These are phyloP conservation scores for Trachelipus rathkii DNA, from an alignment of 1,140 invertebrate genomes.

Conservation along the genomic window DNA sequence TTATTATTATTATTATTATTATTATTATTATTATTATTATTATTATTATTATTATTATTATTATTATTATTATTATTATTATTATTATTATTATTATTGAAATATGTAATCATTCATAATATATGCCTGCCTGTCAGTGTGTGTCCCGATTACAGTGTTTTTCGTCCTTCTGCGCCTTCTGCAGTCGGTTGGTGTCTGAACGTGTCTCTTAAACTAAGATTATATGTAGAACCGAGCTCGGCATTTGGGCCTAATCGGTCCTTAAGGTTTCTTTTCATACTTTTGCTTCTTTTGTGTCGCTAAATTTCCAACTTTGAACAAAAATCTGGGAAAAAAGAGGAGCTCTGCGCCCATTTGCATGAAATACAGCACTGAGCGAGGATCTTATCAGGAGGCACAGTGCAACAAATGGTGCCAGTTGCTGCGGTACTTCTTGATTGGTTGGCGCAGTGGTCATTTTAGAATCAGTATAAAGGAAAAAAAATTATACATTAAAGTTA, in stretches of 20 bases:
- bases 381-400: neutral
- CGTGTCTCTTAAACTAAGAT: no score
- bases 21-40: no score
- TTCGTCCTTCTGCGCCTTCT: no score
- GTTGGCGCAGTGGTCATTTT: neutral
- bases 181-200: no score
- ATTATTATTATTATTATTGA: no score
- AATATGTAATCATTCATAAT: no score
- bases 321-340: neutral
- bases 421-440: neutral
- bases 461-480: neutral
- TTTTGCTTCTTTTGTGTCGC: neutral
- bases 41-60: no score
- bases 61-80: no score
- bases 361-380: neutral
- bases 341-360: neutral
- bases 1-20: no score
- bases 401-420: slow-evolving; percentile 1
- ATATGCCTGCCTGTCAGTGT: no score
- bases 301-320: slow-evolving; percentile 4
- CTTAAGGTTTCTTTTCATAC: neutral
- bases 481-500: no score
- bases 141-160: no score
- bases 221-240: neutral
- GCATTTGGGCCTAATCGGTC: neutral